These are phyloP conservation scores for Brachyistius frenatus DNA, from an alignment of 2,113 vertebrate genomes.

Conservation along the genomic window DNA sequence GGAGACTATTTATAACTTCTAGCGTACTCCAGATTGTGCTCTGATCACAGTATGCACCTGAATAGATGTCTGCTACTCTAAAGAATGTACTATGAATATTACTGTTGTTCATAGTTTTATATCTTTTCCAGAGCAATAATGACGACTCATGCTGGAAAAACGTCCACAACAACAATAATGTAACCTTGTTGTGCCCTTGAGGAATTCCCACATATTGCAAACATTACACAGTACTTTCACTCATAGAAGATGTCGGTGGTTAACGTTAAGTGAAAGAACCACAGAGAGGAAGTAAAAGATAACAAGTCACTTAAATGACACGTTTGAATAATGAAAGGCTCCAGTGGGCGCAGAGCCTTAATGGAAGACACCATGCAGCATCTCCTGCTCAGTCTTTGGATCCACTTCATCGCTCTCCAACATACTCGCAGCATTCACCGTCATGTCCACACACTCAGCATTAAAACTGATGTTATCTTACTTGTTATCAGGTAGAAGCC, in stretches of 20 bases:
- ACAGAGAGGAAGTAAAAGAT: neutral
- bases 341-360: slow-evolving; percentile 1
- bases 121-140: slow-evolving; percentile 3
- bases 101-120: neutral
- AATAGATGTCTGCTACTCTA: neutral
- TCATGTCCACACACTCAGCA: neutral
- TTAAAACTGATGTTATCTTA: neutral
- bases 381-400: neutral
- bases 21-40: slow-evolving; percentile 4
- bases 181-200: slow-evolving; percentile 60
- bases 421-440: neutral
- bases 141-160: slow-evolving; percentile 7
- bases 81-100: neutral
- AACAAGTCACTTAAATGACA: slow-evolving; percentile 11
- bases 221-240: neutral
- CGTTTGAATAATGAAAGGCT: slow-evolving; percentile 47
- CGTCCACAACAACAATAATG: neutral
- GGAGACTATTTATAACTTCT: neutral
- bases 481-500: neutral
- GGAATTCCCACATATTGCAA: slow-evolving; percentile 7
- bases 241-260: neutral
- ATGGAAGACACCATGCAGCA: slow-evolving; percentile 13
- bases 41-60: neutral
- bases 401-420: slow-evolving; percentile 10
- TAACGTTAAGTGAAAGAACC: slow-evolving; percentile 19